Evolutionary conservation across 2,113 vertebrate genomes (phyloP).

Genomic region (Delphinapterus leucas): DNA sequence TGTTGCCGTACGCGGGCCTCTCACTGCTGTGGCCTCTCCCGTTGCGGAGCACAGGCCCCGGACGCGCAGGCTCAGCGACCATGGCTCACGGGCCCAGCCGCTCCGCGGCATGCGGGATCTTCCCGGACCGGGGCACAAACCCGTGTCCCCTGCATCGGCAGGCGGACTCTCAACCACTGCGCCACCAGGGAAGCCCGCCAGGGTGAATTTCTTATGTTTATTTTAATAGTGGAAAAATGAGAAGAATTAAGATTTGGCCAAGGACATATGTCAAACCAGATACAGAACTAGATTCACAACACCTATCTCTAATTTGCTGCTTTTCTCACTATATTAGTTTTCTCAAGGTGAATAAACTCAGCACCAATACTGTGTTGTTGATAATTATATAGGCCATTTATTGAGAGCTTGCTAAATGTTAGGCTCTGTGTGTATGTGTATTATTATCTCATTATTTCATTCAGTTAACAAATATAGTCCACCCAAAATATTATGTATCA

Average conservation of each 20-base stretch:
- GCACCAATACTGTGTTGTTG: not conserved
- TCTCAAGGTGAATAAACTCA: not conserved
- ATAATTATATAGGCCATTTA: not conserved
- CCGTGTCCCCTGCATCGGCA: no score
- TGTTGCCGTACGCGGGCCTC: no score
- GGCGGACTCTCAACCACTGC: no score
- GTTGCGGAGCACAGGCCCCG: no score
- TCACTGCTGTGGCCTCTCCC: no score
- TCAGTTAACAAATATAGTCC: not conserved
- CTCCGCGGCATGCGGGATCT: no score
- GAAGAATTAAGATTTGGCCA: not conserved
- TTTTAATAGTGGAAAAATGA: conserved; percentile 28
- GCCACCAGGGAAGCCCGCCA: no score
- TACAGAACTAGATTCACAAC: not conserved
- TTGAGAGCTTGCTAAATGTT: conserved; percentile 8
- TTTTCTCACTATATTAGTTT: not conserved
- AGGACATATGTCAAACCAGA: not conserved
- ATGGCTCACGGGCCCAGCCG: no score
- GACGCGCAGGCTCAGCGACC: no score
- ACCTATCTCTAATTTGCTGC: not conserved
- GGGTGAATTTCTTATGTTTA: not conserved
- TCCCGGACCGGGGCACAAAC: no score
- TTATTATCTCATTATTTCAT: not conserved
- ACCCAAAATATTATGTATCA: not conserved
- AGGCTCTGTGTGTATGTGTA: not conserved